Evolutionary conservation across 2,888 invertebrate genomes (phyloP).

Genomic region (Eupelmus urozonus): DNA sequence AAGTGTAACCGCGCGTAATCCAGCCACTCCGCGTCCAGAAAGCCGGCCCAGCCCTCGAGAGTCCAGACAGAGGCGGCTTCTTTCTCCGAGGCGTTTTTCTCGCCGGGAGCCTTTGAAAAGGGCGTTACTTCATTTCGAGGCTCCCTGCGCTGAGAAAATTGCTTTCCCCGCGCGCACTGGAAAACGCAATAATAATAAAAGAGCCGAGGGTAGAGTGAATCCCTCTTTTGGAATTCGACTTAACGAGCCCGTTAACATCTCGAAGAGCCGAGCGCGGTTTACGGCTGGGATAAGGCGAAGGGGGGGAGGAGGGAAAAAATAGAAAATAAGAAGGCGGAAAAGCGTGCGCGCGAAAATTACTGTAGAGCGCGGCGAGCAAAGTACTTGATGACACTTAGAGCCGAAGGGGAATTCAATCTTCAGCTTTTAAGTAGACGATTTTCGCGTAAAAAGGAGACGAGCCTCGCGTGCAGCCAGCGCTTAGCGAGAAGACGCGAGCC

Average conservation of each 20-base stretch:
- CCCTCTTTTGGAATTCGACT: conserved; percentile 50
- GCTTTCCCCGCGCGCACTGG: conserved; percentile 38
- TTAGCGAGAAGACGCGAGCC: neutral
- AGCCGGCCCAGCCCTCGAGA: neutral
- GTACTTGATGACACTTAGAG: conserved; percentile 54
- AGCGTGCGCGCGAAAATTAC: conserved; percentile 47
- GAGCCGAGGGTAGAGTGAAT: conserved; percentile 23
- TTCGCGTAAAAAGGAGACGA: conserved; percentile 33
- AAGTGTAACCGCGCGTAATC: no score
- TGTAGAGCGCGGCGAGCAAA: conserved; percentile 56
- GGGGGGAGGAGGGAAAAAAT: neutral
- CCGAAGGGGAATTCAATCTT: conserved; percentile 54
- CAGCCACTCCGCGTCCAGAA: no score
- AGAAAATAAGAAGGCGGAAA: conserved; percentile 6
- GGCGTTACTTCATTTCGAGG: conserved; percentile 49
- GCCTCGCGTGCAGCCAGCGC: conserved; percentile 20
- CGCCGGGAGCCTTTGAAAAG: conserved; percentile 46
- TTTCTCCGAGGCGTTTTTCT: no score
- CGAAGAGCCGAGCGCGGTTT: neutral
- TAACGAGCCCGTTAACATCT: conserved; percentile 53
- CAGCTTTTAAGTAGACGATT: conserved; percentile 41
- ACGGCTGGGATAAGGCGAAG: neutral
- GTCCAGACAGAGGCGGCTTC: neutral
- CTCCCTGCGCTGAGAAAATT: conserved; percentile 33
- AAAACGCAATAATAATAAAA: conserved; percentile 56